Evolutionary conservation across 2,797 vertebrate genomes (phyloP), one percentile per base, ranked within the genome.

Genomic region (Enteromius afrohamiltoni): DNA sequence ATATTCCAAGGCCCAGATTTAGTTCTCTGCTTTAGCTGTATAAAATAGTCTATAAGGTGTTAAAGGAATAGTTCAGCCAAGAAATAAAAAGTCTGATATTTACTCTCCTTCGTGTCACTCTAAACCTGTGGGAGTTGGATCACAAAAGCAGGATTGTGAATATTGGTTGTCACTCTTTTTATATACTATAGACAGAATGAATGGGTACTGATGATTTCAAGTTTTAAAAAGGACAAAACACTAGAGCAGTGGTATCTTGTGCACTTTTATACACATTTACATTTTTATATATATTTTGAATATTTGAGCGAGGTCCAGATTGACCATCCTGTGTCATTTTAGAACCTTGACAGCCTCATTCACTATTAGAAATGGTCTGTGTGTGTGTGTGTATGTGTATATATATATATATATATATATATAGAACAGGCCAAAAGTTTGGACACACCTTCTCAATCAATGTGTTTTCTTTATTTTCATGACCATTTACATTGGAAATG

Each of bases 71-170:
- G 14, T 51, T 51, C 29, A 49, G 37, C 6, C 68, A 78, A 60
- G 13, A 45, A 58, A 78, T 67, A 6, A 67, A 68, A 67, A 53
- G 19, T 29, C 40, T 64, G 40, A 53, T 64, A 68, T 79, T 49
- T 67, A 79, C 60, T 31, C 40, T 53, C 47, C 13, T 31, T 67
- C 42, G 6, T 37, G 29, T 79, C 31, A 40, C 51, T 67, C 19
- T 14, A 67, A 51, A 68, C 29, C 26, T 37, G 11, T 65, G 26
- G 37, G 45, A 79, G 13, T 37, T 67, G 11, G 14, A 16, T 55
- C 29, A 37, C 31, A 55, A 58, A 75, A 58, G 13, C 13, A 31
- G 19, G 7, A 16, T 23, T 65, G 34, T 74, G 26, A 53, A 74
- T 19, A 51, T 65, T 60, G 23, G 16, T 77, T 10, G 29, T 75